Conservation (phyloP, 2,888 invertebrate genomes). For the Chloromyia formosa region DNA sequence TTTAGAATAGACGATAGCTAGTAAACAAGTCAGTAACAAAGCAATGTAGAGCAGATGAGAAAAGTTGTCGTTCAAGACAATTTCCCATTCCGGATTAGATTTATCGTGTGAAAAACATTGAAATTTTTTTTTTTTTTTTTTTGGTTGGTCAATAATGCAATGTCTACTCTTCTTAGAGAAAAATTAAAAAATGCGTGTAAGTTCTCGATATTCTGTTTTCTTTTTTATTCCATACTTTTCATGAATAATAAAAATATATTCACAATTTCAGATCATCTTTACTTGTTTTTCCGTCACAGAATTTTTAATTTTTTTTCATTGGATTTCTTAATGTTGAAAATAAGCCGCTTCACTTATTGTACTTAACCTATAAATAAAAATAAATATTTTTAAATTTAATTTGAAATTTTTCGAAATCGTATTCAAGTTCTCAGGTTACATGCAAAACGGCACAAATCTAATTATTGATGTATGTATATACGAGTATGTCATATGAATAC, state of each 20-base stretch:
- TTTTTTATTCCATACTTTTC: conserved; percentile 1
- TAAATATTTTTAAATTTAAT: conserved; percentile 14
- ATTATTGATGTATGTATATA: background rate
- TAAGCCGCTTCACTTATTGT: conserved; percentile 17
- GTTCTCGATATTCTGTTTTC: too few species aligned
- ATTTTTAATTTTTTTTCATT: background rate
- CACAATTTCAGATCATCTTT: conserved; percentile 8
- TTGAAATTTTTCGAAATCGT: conserved; percentile 6
- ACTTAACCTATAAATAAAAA: conserved; percentile 40
- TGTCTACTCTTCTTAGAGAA: too few species aligned
- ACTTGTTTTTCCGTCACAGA: background rate
- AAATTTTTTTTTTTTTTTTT: too few species aligned
- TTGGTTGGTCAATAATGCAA: too few species aligned
- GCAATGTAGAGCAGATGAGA: too few species aligned
- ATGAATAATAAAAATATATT: conserved; percentile 39
- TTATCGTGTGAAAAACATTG: too few species aligned
- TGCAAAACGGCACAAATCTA: background rate
- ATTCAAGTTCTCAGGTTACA: too few species aligned
- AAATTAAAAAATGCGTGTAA: too few species aligned
- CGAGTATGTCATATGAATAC: background rate
- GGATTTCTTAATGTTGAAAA: background rate
- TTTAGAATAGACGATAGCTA: too few species aligned
- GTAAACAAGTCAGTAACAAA: too few species aligned
- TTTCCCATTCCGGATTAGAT: too few species aligned
- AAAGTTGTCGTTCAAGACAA: too few species aligned